phyloP scores from a whole-genome alignment of 2,797 vertebrate species.

The Cuniculus paca region DNA sequence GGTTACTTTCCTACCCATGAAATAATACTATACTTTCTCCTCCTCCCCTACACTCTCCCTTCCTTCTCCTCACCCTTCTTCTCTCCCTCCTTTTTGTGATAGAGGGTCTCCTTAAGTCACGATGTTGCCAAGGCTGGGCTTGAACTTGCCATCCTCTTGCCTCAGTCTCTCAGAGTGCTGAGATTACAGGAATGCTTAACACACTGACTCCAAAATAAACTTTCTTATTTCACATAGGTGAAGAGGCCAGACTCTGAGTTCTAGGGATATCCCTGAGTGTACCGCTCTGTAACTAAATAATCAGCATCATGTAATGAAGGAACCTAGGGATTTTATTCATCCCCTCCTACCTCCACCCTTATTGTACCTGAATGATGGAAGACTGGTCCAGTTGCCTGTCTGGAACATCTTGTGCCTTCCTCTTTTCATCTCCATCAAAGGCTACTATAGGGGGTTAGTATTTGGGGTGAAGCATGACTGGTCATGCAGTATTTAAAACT shows the following conservation, averaged over 20 bases:
- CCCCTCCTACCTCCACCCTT: background rate
- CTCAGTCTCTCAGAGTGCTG: background rate
- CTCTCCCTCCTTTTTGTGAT: background rate
- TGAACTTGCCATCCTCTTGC: background rate
- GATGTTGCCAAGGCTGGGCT: background rate
- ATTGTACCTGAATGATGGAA: background rate
- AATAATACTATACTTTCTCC: background rate
- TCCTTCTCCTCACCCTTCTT: background rate
- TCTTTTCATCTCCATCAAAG: background rate
- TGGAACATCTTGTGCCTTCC: rapidly evolving
- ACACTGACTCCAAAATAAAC: background rate
- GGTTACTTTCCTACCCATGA: background rate
- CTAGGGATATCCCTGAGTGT: background rate
- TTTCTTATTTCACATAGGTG: background rate
- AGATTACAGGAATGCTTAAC: background rate
- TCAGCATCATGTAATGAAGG: background rate
- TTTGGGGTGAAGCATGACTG: background rate
- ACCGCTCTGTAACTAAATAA: background rate
- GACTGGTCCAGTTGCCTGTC: background rate
- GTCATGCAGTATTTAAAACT: background rate
- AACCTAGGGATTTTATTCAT: background rate
- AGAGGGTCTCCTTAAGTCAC: background rate
- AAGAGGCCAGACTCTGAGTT: background rate
- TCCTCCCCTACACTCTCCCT: background rate
- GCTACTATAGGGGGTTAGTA: background rate